Conservation (phyloP, 2,797 vertebrate species). For the Xerus rutilus region DNA sequence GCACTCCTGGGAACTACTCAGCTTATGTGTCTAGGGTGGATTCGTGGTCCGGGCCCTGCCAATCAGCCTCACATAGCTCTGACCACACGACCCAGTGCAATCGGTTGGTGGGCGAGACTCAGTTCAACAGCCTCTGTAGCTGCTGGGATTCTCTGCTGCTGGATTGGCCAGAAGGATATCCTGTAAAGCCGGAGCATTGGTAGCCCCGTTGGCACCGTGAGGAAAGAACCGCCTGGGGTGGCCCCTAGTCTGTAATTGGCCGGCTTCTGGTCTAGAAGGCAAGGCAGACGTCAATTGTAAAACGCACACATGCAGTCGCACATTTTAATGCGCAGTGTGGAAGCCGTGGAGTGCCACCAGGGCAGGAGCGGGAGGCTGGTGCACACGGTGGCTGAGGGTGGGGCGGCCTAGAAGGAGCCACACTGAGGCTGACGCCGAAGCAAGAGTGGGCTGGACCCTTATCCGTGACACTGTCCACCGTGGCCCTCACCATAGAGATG, state of each 20-base stretch:
- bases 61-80: rapidly evolving
- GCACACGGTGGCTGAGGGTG: rapidly evolving
- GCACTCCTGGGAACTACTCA: neutral
- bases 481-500: rapidly evolving
- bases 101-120: rapidly evolving
- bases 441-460: too few relatives aligned
- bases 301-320: too few relatives aligned
- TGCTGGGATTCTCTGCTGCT: neutral
- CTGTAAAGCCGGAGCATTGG: rapidly evolving
- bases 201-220: neutral
- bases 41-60: neutral
- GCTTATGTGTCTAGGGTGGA: rapidly evolving
- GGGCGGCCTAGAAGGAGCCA: neutral
- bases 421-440: rapidly evolving
- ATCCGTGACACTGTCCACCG: too few relatives aligned
- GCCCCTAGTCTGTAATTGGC: neutral
- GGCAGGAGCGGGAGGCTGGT: too few relatives aligned
- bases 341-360: too few relatives aligned
- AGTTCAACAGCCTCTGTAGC: rapidly evolving
- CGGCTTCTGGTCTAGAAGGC: neutral
- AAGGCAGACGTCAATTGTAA: neutral
- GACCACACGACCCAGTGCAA: neutral
- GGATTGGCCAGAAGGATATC: neutral
- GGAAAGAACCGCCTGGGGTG: neutral
- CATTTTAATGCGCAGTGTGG: rapidly evolving